These are phyloP conservation scores for Drosophila kanapiae DNA, from an alignment of 1,140 invertebrate species.

Conservation along the genomic window DNA sequence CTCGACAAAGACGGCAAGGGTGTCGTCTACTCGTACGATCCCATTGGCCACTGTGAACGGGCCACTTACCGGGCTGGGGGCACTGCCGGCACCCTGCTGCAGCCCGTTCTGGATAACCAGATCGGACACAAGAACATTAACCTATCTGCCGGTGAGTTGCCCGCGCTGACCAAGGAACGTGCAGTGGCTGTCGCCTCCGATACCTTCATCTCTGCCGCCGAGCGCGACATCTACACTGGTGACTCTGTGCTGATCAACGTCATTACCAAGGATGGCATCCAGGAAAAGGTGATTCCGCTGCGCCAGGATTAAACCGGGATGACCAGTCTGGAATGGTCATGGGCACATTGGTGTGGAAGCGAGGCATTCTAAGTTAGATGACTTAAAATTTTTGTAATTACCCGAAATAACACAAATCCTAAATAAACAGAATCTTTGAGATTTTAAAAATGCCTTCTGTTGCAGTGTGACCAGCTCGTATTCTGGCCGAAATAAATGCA, in stretches of 20 bases:
- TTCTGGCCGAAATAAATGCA: background rate
- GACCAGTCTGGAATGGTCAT: background rate
- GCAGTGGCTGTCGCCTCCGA: slow-evolving; percentile 96
- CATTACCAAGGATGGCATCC: slow-evolving; percentile 95
- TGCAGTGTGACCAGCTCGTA: slow-evolving; percentile 17
- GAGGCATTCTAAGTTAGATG: slow-evolving; percentile 22
- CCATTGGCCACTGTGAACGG: slow-evolving; percentile 96
- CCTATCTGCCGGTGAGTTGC: slow-evolving; percentile 88
- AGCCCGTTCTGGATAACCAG: slow-evolving; percentile 95
- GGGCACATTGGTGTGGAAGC: slow-evolving; percentile 27
- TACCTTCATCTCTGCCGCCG: slow-evolving; percentile 98
- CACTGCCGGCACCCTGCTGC: slow-evolving; percentile 91
- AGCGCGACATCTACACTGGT: slow-evolving; percentile 98
- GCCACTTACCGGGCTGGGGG: slow-evolving; percentile 93
- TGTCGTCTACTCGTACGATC: slow-evolving; percentile 97
- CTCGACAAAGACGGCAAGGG: slow-evolving; percentile 95
- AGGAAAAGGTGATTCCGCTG: slow-evolving; percentile 89
- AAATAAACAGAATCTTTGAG: slow-evolving; percentile 38
- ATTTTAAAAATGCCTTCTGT: slow-evolving; percentile 8
- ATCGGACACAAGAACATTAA: slow-evolving; percentile 95
- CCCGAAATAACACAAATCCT: slow-evolving; percentile 12
- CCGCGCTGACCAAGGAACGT: slow-evolving; percentile 90
- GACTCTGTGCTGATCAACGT: slow-evolving; percentile 96
- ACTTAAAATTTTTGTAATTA: slow-evolving; percentile 61
- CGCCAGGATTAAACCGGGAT: slow-evolving; percentile 91